Evolutionary conservation across 1,140 invertebrate species (phyloP), one percentile per base, ranked within the genome.

Genomic region (Phthorimaea operculella): DNA sequence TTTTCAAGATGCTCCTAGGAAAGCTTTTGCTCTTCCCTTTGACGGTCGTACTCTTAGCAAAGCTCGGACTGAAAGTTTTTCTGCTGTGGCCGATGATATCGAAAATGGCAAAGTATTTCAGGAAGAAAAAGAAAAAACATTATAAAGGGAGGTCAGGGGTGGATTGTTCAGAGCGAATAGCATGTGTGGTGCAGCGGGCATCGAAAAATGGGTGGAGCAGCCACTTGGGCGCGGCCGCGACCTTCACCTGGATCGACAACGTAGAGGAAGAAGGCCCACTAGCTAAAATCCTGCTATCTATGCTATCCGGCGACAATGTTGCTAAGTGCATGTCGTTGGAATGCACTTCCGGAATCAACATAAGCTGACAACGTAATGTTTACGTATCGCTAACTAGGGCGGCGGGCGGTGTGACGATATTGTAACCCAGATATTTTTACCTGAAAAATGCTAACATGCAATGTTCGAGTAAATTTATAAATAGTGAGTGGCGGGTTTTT

Each of bases 271-370:
- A 83, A 52, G 66, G 69, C 62, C 69, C 67, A 17, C 66, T 78
- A 49, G 77, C 77, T 51, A 80, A 76, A 70, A 73, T 69, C 58
- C 64, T 85, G 59, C 60, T 83, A 54, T 77, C 69, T 57, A 68
- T 79, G 63, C 72, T 85, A 59, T 74, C 82, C 12, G 76, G 77
- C 52, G 74, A 82, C 59, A 76, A 82, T 63, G 76, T 85, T 57
- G 79, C 82, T 21, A 57, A 80, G 72, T 85, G 82, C 71, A 83
- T 85, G 78, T 76, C 76, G 69, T 54, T 85, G 57, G 79, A 83
- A 51, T 85, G 82, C 67, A 77, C 69, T 72, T 74, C 77, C 55
- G 82, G 79, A 50, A 66, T 74, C 53, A 72, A 79, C 63, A 75
- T 83, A 63, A 79, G 76, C 74, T 83, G 74, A 82, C 68, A 65